Evolutionary conservation across 2,888 invertebrate species (phyloP), one percentile per base, ranked within the genome.

Genomic region (Drosophila suboccidentalis): DNA sequence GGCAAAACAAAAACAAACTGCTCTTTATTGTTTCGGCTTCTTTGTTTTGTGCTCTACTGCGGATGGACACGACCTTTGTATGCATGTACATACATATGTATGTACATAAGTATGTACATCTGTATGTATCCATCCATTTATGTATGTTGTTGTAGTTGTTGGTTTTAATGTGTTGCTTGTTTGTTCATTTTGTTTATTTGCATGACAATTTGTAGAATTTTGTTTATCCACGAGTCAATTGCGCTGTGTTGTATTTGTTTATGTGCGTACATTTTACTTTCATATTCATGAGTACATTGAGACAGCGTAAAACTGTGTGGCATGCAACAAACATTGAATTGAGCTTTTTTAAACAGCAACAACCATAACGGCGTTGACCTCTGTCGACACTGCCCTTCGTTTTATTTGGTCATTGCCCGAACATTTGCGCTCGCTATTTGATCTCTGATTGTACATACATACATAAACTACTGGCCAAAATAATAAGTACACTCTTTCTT

Each of bases 171-270:
- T 66, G 54, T 69, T 68, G 46, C 10, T 34, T 44, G 57, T 47
- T 47, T 59, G 44, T 58, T n/a, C 36, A 53, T 29, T 51, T 80
- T 80, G 73, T 82, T 86, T 82, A 83, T 82, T 83, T 82, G 74
- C 62, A 70, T 74, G 74, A 67, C 83, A 86, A 80, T 83, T 83
- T 78, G 50, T 57, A 55, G 55, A 69, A 54, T 54, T 71, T 64
- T 80, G 74, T 81, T 83, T 74, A 75, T 83, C 67, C 72, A 77
- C 70, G 75, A 73, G 75, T 74, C 74, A 79, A 75, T 76, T 72
- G 65, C 51, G 38, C 38, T 57, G 55, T 9, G 17, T 57, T 61
- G 22, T 39, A n/a, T 29, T 41, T 41, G 19, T 44, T 71, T 34
- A 29, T 17, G 17, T 22, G 29, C 9, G 4, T 13, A 29, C 32